These are phyloP conservation scores for Tetranychus piercei DNA, from an alignment of 2,888 invertebrate species.

Conservation along the genomic window DNA sequence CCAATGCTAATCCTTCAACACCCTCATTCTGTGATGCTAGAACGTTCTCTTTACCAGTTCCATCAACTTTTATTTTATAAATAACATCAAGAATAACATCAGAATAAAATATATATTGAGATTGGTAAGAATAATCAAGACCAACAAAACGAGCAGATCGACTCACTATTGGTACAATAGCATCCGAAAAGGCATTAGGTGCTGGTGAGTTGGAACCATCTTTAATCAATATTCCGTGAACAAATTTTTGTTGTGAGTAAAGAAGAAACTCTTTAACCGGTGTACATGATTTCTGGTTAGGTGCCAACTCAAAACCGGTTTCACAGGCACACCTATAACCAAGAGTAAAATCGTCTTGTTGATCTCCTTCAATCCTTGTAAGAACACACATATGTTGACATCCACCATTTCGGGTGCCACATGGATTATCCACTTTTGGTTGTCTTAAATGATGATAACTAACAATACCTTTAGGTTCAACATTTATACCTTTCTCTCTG, in stretches of 20 bases:
- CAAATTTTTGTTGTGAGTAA: conserved; percentile 76
- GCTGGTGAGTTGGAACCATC: neutral
- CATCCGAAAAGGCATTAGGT: conserved; percentile 53
- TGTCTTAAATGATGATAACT: conserved; percentile 61
- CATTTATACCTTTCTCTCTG: conserved; percentile 31
- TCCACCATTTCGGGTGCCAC: conserved; percentile 65
- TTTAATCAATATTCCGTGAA: conserved; percentile 13
- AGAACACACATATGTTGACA: conserved; percentile 88
- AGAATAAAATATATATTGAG: conserved; percentile 85
- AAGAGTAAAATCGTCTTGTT: conserved; percentile 41
- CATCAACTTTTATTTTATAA: conserved; percentile 41
- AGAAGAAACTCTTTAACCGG: conserved; percentile 60
- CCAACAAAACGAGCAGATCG: conserved; percentile 80
- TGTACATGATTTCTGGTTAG: conserved; percentile 56
- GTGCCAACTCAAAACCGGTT: conserved; percentile 58
- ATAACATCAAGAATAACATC: conserved; percentile 91
- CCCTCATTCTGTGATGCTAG: conserved; percentile 90
- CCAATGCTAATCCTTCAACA: conserved; percentile 81
- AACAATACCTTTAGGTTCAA: conserved; percentile 39
- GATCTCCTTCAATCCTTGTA: conserved; percentile 40
- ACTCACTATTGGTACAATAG: conserved; percentile 81
- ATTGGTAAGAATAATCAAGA: conserved; percentile 73
- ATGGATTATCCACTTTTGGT: conserved; percentile 50
- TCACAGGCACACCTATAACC: conserved; percentile 81
- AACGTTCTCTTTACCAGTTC: conserved; percentile 52